These are phyloP conservation scores for Micronisus gabar DNA, from an alignment of 2,113 vertebrate species.

Conservation along the genomic window DNA sequence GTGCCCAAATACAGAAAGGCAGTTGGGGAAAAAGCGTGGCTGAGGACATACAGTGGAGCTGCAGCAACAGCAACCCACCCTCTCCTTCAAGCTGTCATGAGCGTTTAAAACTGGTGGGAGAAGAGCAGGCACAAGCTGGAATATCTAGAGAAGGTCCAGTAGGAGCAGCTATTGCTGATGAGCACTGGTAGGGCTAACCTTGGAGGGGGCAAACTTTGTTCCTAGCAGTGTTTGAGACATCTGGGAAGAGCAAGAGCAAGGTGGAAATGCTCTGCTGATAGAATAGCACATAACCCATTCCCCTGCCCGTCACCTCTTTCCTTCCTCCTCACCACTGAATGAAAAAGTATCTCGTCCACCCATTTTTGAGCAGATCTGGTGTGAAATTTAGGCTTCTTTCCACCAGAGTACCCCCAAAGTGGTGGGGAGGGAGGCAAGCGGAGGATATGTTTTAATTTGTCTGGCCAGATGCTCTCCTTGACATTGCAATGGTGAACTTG, in stretches of 20 bases:
- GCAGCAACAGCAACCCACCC: not conserved
- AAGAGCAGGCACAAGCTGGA: not conserved
- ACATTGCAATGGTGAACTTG: accelerated
- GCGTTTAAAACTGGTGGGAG: not conserved
- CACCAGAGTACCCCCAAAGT: not conserved
- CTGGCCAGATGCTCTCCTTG: not conserved
- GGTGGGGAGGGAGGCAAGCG: not conserved
- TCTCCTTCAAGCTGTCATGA: not conserved
- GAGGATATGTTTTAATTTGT: not conserved
- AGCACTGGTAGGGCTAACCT: not conserved
- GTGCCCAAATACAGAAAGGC: not conserved
- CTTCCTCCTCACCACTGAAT: not conserved
- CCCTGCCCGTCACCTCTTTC: not conserved
- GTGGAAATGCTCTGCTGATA: not conserved
- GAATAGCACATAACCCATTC: not conserved
- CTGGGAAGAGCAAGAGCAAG: not conserved
- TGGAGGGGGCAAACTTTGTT: not conserved
- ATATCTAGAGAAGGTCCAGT: not conserved
- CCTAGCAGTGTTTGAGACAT: not conserved
- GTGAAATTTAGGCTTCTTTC: not conserved
- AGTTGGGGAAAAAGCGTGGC: not conserved
- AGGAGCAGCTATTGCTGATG: not conserved
- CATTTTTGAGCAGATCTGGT: not conserved
- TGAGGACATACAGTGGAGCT: not conserved
- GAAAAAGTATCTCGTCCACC: not conserved